These are phyloP conservation scores for Hemicentrotus pulcherrimus DNA, from an alignment of 35 echinoderm and acorn worm genomes.

Conservation along the genomic window DNA sequence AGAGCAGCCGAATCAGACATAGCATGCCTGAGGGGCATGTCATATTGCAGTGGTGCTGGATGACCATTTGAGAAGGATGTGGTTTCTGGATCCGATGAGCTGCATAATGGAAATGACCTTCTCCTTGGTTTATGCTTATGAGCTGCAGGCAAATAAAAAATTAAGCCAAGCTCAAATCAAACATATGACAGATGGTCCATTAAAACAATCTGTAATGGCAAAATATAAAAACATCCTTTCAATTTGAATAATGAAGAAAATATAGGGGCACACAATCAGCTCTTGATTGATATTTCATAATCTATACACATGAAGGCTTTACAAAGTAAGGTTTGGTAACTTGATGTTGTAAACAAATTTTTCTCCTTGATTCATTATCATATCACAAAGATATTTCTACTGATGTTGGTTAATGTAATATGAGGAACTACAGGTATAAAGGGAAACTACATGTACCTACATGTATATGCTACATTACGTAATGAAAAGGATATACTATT, in stretches of 20 bases:
- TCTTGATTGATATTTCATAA: neutral
- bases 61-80: neutral
- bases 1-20: neutral
- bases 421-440: too few species aligned
- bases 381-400: too few species aligned
- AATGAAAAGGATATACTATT: too few species aligned
- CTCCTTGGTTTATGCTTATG: neutral
- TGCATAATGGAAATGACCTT: neutral
- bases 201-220: neutral
- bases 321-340: too few species aligned
- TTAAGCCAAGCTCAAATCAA: neutral
- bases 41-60: neutral
- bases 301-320: too few species aligned
- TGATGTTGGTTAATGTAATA: too few species aligned
- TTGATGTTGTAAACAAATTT: too few species aligned
- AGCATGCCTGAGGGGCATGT: neutral
- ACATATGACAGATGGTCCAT: neutral
- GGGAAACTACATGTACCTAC: too few species aligned
- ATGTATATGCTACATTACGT: too few species aligned
- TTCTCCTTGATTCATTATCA: too few species aligned
- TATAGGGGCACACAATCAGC: neutral
- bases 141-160: neutral
- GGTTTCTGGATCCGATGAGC: neutral
- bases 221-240: neutral
- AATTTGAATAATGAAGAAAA: neutral